Evolutionary conservation across 2,888 invertebrate genomes (phyloP).

Genomic region (Mystacides longicornis): DNA sequence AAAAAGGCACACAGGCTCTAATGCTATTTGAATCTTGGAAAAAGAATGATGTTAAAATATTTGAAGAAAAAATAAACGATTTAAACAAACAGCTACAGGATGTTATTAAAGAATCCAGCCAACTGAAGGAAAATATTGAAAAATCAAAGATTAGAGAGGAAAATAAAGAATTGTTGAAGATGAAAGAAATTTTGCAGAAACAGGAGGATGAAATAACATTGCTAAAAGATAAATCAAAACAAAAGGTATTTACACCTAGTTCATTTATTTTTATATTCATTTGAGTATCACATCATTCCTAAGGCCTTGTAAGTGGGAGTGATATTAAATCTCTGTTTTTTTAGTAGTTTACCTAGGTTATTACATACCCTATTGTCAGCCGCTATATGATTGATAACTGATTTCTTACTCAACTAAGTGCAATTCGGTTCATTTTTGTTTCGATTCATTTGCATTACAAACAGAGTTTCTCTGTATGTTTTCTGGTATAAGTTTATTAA

Average conservation of each 20-base stretch:
- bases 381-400: too few species aligned
- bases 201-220: slow-evolving; percentile 47
- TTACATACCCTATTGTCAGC: too few species aligned
- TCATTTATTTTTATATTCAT: too few species aligned
- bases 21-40: slow-evolving; percentile 47
- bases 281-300: too few species aligned
- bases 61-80: slow-evolving; percentile 45
- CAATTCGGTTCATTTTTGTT: too few species aligned
- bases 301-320: too few species aligned
- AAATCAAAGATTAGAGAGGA: slow-evolving; percentile 25
- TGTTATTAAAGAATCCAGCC: slow-evolving; percentile 31
- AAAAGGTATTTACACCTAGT: slow-evolving; percentile 37
- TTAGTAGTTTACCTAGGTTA: too few species aligned
- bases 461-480: too few species aligned
- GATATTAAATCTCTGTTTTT: too few species aligned
- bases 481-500: too few species aligned
- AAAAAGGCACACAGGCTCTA: slow-evolving; percentile 33
- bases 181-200: slow-evolving; percentile 42
- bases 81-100: slow-evolving; percentile 40
- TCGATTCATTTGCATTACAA: too few species aligned
- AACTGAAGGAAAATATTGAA: slow-evolving; percentile 28
- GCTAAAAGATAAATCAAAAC: slow-evolving; percentile 42
- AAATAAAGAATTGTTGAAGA: slow-evolving; percentile 35
- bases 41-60: slow-evolving; percentile 47
- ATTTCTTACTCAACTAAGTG: too few species aligned